Conservation (phyloP, 2,888 invertebrate genomes). For the Palloptera scutellata region DNA sequence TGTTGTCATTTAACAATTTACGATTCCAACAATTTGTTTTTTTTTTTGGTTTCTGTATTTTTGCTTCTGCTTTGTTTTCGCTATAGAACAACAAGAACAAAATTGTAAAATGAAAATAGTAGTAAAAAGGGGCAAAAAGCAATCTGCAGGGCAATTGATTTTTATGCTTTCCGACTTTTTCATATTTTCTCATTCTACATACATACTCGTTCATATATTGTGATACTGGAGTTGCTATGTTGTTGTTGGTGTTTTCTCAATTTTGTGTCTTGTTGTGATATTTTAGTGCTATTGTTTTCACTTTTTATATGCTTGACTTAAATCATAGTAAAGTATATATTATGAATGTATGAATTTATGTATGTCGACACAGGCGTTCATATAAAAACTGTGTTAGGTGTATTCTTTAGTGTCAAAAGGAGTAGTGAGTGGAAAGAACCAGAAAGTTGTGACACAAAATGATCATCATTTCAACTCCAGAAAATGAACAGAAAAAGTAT, state of each 20-base stretch:
- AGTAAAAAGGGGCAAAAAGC: constrained; percentile 1
- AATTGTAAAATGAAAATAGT: background rate
- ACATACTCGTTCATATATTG: background rate
- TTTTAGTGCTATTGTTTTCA: background rate
- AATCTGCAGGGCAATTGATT: constrained; percentile 25
- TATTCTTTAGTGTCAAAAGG: too few relatives aligned
- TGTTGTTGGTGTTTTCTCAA: background rate
- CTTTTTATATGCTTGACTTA: background rate
- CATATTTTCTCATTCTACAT: background rate
- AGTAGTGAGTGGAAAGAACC: too few relatives aligned
- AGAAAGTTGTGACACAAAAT: too few relatives aligned
- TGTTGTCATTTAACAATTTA: constrained; percentile 1
- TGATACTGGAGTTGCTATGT: background rate
- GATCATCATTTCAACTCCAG: too few relatives aligned
- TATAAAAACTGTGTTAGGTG: too few relatives aligned
- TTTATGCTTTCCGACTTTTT: constrained; percentile 11
- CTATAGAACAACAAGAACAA: background rate
- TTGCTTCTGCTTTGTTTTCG: constrained; percentile 2
- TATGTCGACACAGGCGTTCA: too few relatives aligned
- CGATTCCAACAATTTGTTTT: background rate
- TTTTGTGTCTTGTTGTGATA: background rate
- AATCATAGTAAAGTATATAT: too few relatives aligned
- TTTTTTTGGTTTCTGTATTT: background rate
- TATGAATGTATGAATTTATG: too few relatives aligned
- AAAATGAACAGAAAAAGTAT: too few relatives aligned